These are phyloP conservation scores for Gastrophysa polygoni DNA, from an alignment of 2,888 invertebrate species.

Conservation along the genomic window DNA sequence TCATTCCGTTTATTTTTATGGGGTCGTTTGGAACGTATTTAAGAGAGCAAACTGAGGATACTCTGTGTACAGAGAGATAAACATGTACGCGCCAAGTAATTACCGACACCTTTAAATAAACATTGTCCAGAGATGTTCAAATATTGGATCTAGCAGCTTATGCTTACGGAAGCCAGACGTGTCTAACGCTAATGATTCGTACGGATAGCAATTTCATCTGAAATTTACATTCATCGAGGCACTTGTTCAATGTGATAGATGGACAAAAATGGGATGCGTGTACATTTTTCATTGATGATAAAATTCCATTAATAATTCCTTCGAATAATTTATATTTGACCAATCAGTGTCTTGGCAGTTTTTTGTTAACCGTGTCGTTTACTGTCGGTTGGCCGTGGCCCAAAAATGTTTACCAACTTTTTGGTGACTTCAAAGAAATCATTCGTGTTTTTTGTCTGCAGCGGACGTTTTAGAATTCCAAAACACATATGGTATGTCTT, in stretches of 20 bases:
- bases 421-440: background rate
- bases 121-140: slow-evolving; percentile 47
- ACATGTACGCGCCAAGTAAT: slow-evolving; percentile 53
- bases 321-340: background rate
- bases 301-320: no score
- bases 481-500: background rate
- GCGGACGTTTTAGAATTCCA: background rate
- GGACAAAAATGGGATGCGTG: no score
- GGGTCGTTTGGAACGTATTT: slow-evolving; percentile 46
- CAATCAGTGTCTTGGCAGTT: background rate
- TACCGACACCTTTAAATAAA: slow-evolving; percentile 57
- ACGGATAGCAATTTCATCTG: no score
- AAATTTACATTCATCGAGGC: no score
- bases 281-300: no score
- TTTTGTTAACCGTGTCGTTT: no score
- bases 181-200: background rate
- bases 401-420: background rate
- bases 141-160: slow-evolving; percentile 42
- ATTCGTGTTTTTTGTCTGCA: background rate
- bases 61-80: slow-evolving; percentile 49
- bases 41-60: slow-evolving; percentile 45
- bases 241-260: no score
- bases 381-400: background rate
- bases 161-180: slow-evolving; percentile 23
- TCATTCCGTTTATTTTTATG: slow-evolving; percentile 46